Base-by-base conservation (phyloP, 2,888 invertebrate genomes). In the Trachelus troglodyta region DNA sequence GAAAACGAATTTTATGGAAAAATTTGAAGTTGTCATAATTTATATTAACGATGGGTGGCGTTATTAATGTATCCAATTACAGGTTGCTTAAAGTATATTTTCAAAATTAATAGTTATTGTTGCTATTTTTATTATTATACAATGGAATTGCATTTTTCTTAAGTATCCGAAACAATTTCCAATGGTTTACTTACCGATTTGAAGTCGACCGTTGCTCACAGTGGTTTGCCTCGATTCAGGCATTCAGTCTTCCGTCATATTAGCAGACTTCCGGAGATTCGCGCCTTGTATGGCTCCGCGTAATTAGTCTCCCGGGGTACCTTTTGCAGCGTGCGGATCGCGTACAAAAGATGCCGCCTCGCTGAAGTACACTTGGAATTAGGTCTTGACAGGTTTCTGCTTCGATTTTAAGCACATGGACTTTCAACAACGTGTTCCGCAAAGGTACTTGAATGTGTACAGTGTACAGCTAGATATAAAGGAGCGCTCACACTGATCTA, bases 121-220 rank as follows among this genome's bases (percentile, higher is more conserved):
- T 40, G 6, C 1, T 40, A 15, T 40, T 23, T 6, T 15, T 9
- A 40, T 56, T 9, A 23, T 56, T 23, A 15, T 15, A 56, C 9
- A 6, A 1, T 56, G 6, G 56, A 56, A 56, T 56, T 40, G 0
- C 6, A 0, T 6, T 6, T 12, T 40, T 40, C n/a, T 1, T 40
- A 40, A 15, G 15, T 40, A 40, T 40, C 15, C 15, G 6, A 40
- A 15, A 15, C 15, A 40, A 40, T 40, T 56, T 23, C 23, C 56
- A 23, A 56, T 23, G 68, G n/a, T 40, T 30, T 77, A 84, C 85
- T 85, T 79, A 85, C 85, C 83, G 81, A 84, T 83, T 81, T 78
- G 77, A 80, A 80, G 77, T 81, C 79, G 80, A 76, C 78, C 79
- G 81, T 84, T 81, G 78, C 81, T 75, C 76, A 74, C 73, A 76